Conservation (phyloP, 2,113 vertebrate genomes). For the Microcebus jonahi region DNA sequence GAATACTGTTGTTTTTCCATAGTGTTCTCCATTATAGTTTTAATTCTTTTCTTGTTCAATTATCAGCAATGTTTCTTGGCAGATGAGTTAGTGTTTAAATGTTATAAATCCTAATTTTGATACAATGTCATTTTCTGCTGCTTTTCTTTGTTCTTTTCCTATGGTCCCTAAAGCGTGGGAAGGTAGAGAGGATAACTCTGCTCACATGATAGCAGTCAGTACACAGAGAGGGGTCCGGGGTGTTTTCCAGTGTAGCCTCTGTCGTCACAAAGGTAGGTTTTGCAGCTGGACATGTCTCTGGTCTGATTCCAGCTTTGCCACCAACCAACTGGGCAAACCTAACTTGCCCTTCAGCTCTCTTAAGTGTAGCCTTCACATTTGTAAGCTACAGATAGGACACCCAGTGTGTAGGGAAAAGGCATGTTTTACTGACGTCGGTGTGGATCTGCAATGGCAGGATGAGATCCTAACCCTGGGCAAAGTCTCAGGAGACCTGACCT, state of each 20-base stretch:
- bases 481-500: neutral
- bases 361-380: neutral
- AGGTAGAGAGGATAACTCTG: neutral
- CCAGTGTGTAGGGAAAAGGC: rapidly evolving
- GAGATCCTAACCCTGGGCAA: neutral
- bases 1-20: neutral
- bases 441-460: neutral
- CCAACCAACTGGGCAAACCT: neutral
- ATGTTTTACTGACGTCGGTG: neutral
- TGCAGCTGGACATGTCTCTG: neutral
- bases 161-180: neutral
- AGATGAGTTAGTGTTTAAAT: neutral
- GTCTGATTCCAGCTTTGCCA: neutral
- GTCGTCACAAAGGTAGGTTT: neutral
- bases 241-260: neutral
- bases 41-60: neutral
- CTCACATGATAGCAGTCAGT: neutral
- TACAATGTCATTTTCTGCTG: neutral
- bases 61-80: neutral
- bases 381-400: neutral
- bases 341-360: neutral
- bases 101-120: neutral
- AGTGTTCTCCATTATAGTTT: slow-evolving; percentile 3
- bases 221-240: neutral
- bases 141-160: neutral